Evolutionary conservation across 1,140 invertebrate species (phyloP).

Genomic region (Melipona quadrifasciata): DNA sequence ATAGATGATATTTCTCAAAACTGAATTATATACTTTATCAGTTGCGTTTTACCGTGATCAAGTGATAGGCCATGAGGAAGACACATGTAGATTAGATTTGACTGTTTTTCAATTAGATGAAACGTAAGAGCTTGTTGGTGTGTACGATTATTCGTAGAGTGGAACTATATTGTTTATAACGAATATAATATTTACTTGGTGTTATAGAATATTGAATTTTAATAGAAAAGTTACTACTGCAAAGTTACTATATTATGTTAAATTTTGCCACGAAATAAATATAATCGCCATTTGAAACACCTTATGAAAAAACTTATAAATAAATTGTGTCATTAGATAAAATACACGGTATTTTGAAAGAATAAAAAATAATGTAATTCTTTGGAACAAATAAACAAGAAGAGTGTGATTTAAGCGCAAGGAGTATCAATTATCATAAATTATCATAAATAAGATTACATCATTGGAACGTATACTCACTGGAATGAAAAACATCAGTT

Average conservation of each 20-base stretch:
- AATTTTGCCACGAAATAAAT: not conserved
- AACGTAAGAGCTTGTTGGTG: not conserved
- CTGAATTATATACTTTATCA: not conserved
- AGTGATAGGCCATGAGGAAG: no score
- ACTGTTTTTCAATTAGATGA: not conserved
- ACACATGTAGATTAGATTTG: not conserved
- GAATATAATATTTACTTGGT: not conserved
- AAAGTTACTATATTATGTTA: not conserved
- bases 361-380: not conserved
- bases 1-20: not conserved
- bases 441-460: not conserved
- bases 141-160: not conserved
- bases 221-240: not conserved
- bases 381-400: not conserved
- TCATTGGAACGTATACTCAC: constrained; percentile 24
- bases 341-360: not conserved
- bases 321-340: no score
- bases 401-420: not conserved
- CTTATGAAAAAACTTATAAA: no score
- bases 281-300: no score
- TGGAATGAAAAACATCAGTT: not conserved
- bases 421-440: not conserved
- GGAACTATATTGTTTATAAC: not conserved
- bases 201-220: not conserved
- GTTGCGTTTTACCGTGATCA: not conserved